These are phyloP conservation scores for Norana najaformis DNA, from an alignment of 2,888 invertebrate species.

Conservation along the genomic window DNA sequence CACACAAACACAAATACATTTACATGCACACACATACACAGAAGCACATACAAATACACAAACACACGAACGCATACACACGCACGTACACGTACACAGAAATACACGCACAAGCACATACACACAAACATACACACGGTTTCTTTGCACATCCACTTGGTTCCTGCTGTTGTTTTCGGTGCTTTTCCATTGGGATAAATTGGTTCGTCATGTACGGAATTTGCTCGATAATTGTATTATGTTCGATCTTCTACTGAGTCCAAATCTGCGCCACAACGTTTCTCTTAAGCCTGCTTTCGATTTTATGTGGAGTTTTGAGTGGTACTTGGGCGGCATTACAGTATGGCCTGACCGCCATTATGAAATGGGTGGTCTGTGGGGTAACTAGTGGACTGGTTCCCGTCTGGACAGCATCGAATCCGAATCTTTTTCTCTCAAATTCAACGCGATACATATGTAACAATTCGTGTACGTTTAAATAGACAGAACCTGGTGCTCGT, in stretches of 20 bases:
- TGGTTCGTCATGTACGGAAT: background rate
- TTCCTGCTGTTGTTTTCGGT: background rate
- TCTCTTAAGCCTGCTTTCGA: background rate
- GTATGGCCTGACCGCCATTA: too few relatives aligned
- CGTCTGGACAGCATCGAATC: background rate
- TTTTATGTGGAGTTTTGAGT: too few relatives aligned
- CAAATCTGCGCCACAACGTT: background rate
- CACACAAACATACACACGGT: too few relatives aligned
- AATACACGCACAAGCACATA: background rate
- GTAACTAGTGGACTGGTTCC: background rate
- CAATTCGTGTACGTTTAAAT: background rate
- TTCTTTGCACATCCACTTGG: too few relatives aligned
- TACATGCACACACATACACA: background rate
- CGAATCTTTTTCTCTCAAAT: background rate
- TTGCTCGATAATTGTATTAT: background rate
- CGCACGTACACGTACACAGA: background rate
- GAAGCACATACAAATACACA: background rate
- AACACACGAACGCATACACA: background rate
- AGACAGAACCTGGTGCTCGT: background rate
- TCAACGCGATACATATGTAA: background rate
- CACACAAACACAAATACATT: too few relatives aligned
- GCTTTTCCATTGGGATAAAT: background rate
- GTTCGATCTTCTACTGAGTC: background rate
- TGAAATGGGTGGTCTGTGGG: too few relatives aligned
- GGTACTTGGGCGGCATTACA: too few relatives aligned